Percentiles rank a stretch among this genome's conserved stretches.
Conservation (phyloP, 1,140 invertebrate genomes). For the Parapsyche elsis region DNA sequence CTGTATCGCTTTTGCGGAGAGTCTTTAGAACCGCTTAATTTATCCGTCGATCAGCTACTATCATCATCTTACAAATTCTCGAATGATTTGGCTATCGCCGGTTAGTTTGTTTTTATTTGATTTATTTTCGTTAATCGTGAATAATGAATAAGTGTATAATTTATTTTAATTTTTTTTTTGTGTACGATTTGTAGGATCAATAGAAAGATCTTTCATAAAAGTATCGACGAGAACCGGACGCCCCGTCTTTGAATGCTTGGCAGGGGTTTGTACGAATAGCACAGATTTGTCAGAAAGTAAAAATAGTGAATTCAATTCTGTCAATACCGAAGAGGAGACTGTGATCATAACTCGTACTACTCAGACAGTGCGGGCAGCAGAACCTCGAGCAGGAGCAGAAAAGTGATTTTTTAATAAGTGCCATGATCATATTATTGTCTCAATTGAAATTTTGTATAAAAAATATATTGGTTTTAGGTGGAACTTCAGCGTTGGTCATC, state of each 20-base stretch:
- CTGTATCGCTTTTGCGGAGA: slow-evolving; percentile 93
- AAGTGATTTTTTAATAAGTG: slow-evolving; percentile 67
- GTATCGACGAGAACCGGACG: slow-evolving; percentile 81
- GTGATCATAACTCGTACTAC: slow-evolving; percentile 83
- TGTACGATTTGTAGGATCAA: slow-evolving; percentile 66
- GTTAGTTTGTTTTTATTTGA: slow-evolving; percentile 61
- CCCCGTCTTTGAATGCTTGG: slow-evolving; percentile 81
- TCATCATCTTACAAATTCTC: slow-evolving; percentile 86
- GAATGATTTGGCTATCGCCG: slow-evolving; percentile 88
- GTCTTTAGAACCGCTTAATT: slow-evolving; percentile 85
- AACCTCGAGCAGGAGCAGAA: slow-evolving; percentile 83
- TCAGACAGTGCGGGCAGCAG: slow-evolving; percentile 87
- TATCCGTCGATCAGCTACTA: slow-evolving; percentile 86
- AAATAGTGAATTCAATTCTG: slow-evolving; percentile 54
- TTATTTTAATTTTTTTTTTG: neutral
- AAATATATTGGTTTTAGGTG: slow-evolving; percentile 71
- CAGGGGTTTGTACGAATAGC: slow-evolving; percentile 76
- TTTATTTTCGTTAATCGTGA: slow-evolving; percentile 19
- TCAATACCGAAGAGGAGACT: slow-evolving; percentile 71
- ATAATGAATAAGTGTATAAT: neutral
- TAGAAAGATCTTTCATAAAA: slow-evolving; percentile 76
- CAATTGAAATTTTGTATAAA: neutral
- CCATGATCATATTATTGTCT: neutral
- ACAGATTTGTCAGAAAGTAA: slow-evolving; percentile 62
- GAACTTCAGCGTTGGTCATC: slow-evolving; percentile 95